Base-by-base conservation (phyloP, 2,888 invertebrate genomes). In the Reticulitermes lucifugus region DNA sequence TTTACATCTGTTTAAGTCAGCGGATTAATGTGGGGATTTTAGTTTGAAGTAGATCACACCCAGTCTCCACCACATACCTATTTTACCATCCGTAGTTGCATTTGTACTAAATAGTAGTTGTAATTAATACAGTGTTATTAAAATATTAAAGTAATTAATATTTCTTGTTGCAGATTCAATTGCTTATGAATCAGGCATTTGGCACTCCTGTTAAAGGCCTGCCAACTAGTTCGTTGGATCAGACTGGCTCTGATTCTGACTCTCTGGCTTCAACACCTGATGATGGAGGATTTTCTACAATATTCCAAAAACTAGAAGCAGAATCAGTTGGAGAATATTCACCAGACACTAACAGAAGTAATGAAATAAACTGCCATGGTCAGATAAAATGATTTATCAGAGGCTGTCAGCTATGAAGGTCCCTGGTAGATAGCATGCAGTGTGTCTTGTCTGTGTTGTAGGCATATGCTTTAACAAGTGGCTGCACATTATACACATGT, bases 251-350 rank as follows among this genome's bases (percentile, higher is more conserved):
- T 65, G 92, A 92, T 87, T 79, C 75, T 12, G 84, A 84, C 7
- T 91, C 92, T 9, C 88, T 89, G 55, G 89, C 90, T 25, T 91
- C 91, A 35, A 89, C 89, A 51, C 91, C 91, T 46, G 86, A 86
- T 60, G 84, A 85, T 35, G 77, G 73, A 41, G 65, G 65, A n/a
- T 51, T 46, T 77, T n/a, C 41, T 21, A 12, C 21, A 10, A 22
- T 77, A 43, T 51, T 46, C 46, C 77, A n/a, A 25, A 65, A n/a
- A n/a, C 6, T 22, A 9, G 77, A 77, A 46, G 22, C 51, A 46
- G 77, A n/a, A n/a, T 43, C 77, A 46, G 35, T 12, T n/a, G 60
- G 25, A 65, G 12, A 7, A n/a, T n/a, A 65, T 25, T 60, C 71
- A n/a, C 25, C 46, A 35, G 75, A 51, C 29, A 18, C 9, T 43